phyloP scores from a whole-genome alignment of 2,888 invertebrate species.

The Rhingia rostrata region DNA sequence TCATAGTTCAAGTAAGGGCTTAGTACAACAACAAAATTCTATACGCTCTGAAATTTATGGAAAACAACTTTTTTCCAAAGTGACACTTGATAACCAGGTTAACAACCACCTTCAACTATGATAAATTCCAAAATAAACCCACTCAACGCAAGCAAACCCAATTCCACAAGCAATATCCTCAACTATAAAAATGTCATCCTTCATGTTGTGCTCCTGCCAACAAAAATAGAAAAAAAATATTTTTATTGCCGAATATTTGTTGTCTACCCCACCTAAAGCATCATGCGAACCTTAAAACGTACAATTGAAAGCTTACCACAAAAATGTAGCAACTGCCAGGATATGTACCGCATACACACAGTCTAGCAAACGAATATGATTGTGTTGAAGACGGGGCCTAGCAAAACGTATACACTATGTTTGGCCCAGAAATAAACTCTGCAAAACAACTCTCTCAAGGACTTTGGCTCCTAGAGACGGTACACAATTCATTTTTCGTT shows the following conservation, averaged over 20 bases:
- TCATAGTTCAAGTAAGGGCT: too few species aligned
- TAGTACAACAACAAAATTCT: too few species aligned
- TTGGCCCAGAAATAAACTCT: conserved; percentile 49
- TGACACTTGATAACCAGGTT: too few species aligned
- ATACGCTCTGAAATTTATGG: too few species aligned
- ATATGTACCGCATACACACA: conserved; percentile 37
- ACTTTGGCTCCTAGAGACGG: conserved; percentile 22
- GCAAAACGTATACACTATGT: conserved; percentile 43
- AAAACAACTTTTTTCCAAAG: too few species aligned
- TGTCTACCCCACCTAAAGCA: conserved; percentile 12
- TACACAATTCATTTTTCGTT: conserved; percentile 19
- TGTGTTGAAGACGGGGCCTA: conserved; percentile 22
- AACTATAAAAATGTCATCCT: conserved; percentile 65
- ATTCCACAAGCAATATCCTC: conserved; percentile 17
- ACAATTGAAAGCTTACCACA: conserved; percentile 47
- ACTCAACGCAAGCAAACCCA: too few species aligned
- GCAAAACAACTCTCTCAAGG: conserved; percentile 42
- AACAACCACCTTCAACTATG: too few species aligned
- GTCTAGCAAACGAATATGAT: conserved; percentile 12
- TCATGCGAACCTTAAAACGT: conserved; percentile 21
- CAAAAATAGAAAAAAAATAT: conserved; percentile 14
- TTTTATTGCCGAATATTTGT: conserved; percentile 63
- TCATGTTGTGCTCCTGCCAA: conserved; percentile 48
- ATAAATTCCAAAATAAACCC: too few species aligned
- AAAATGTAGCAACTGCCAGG: conserved; percentile 51